Conservation (phyloP, 2,888 invertebrate genomes). For the Neocrepidodera transversa region DNA sequence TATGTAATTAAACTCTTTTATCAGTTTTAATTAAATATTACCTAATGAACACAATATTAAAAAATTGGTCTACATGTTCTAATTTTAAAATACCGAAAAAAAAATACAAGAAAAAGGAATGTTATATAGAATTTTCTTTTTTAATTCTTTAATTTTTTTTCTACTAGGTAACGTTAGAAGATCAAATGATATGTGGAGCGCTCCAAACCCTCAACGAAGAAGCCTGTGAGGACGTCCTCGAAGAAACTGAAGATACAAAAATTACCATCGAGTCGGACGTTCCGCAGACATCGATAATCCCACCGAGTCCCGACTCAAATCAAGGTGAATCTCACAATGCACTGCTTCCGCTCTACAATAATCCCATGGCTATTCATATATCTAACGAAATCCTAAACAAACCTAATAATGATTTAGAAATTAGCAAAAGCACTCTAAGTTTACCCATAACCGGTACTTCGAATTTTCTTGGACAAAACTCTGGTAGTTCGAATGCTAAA, state of each 20-base stretch:
- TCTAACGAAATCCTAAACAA: conserved; percentile 23
- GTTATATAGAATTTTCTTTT: too few species aligned
- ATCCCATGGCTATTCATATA: background rate
- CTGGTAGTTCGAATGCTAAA: background rate
- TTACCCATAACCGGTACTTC: background rate
- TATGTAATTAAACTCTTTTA: conserved; percentile 1
- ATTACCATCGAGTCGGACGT: conserved; percentile 53
- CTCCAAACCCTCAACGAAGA: conserved; percentile 92
- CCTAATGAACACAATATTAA: too few species aligned
- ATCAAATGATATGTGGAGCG: conserved; percentile 94
- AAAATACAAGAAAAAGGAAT: too few species aligned
- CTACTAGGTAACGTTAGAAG: conserved; percentile 85
- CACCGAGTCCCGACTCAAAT: conserved; percentile 57
- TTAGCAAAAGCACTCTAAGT: conserved; percentile 1
- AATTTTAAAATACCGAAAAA: too few species aligned
- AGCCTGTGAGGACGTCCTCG: conserved; percentile 88
- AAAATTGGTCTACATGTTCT: too few species aligned
- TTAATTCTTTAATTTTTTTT: too few species aligned
- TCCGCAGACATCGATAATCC: conserved; percentile 58
- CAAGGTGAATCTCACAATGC: conserved; percentile 55
- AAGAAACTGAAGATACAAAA: conserved; percentile 63
- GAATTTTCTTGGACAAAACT: background rate
- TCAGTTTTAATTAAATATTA: background rate
- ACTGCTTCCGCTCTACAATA: conserved; percentile 18
- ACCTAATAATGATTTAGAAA: conserved; percentile 13